Evolutionary conservation across 2,797 vertebrate genomes (phyloP), one percentile per base, ranked within the genome.

Genomic region (Chaenodraco wilsoni): DNA sequence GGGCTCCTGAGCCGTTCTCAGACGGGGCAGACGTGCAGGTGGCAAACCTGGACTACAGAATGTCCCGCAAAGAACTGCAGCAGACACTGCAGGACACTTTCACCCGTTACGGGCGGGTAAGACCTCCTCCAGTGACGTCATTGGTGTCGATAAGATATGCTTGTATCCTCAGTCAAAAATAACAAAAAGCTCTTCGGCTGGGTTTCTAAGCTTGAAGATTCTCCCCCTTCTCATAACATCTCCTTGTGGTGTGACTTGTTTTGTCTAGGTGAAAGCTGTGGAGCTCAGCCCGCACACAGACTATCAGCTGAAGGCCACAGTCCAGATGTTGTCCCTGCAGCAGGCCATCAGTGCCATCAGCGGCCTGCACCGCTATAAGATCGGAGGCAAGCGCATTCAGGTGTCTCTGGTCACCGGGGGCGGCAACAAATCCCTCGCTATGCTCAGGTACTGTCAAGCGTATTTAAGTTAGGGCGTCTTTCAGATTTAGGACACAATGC

Each of bases 261-360:
- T 48, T 31, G 59, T 88, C 37, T 55, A 99, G 98, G 96, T 99
- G 67, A 98, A 96, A 91, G 88, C 81, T 33, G 94, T 99, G 45
- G 97, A 99, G 79, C 96, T 99, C 57, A 98, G 97, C 83, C 97
- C 97, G 56, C 97, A 99, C 79, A 99, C 98, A 0, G 98, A 99
- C 88, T 99, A 99, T 84, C 98, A 99, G 87, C 87, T 99, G 76
- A 98, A 96, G 86, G 98, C 97, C 44, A 93, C 94, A 3, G 87
- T 99, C 75, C 96, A 97, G 86, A 97, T 99, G 97, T 91, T 94
- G 72, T 96, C 91, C 14, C 91, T 99, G 40, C 96, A 97, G 86
- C 97, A 99, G 90, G 97, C 98, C 0, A 96, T 99, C 50, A 90
- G 92, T 23, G 97, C 97, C 0, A 95, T 99, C 78, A 97, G 95